phyloP scores from a whole-genome alignment of 2,113 vertebrate species.

The Thunnus thynnus region DNA sequence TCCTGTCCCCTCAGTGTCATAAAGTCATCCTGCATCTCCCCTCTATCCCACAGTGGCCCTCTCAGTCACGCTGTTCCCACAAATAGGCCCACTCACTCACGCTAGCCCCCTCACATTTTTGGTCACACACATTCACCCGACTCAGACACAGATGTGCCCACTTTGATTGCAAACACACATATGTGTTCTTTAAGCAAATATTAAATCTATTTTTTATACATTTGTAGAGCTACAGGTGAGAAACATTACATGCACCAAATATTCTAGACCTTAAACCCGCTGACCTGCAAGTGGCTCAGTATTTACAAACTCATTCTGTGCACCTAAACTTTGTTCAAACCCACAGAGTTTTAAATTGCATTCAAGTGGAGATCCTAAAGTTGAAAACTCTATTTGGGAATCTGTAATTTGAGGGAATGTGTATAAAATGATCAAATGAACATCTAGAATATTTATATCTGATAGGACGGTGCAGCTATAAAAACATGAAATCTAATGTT shows the following conservation, averaged over 20 bases:
- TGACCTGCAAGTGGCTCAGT: neutral
- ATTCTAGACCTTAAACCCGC: neutral
- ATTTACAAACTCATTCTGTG: neutral
- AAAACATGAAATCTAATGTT: neutral
- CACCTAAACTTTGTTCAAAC: neutral
- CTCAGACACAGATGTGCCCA: slow-evolving; percentile 39
- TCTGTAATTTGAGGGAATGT: too few species aligned
- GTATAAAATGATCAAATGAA: too few species aligned
- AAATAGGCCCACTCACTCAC: slow-evolving; percentile 42
- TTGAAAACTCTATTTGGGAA: too few species aligned
- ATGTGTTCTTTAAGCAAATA: neutral
- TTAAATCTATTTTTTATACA: slow-evolving; percentile 16
- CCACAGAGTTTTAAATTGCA: neutral
- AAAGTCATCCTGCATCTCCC: slow-evolving; percentile 76
- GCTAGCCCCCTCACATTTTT: slow-evolving; percentile 64
- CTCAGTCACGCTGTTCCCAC: slow-evolving; percentile 56
- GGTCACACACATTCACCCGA: slow-evolving; percentile 55
- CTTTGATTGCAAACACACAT: slow-evolving; percentile 20
- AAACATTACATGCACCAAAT: neutral
- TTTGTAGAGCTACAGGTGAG: neutral
- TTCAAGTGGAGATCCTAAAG: neutral
- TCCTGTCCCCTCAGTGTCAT: slow-evolving; percentile 78
- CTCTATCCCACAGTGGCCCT: slow-evolving; percentile 72
- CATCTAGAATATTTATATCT: too few species aligned
- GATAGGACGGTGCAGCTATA: neutral